Percentiles rank a stretch among this genome's conserved stretches.
phyloP scores from a whole-genome alignment of 1,140 invertebrate genomes.

The Notospermus geniculatus region DNA sequence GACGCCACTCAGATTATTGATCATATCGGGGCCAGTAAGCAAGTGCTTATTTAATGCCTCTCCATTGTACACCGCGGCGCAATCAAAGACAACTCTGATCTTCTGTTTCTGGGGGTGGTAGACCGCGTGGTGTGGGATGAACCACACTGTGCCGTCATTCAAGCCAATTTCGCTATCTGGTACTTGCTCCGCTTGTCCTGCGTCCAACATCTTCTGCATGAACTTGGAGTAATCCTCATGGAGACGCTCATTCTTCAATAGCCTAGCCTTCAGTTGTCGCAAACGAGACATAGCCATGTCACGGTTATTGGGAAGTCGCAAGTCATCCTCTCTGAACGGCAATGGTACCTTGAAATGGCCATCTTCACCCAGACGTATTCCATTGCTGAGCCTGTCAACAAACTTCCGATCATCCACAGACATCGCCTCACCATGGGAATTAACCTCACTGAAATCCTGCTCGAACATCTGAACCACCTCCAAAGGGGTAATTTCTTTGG shows the following conservation, averaged over 20 bases:
- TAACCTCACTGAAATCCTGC: too few species aligned
- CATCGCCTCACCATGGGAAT: too few species aligned
- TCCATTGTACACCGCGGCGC: conserved; percentile 9
- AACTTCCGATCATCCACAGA: too few species aligned
- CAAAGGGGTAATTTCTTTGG: too few species aligned
- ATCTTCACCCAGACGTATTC: too few species aligned
- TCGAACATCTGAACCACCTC: too few species aligned
- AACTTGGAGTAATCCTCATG: background rate
- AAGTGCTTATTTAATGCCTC: conserved; percentile 13
- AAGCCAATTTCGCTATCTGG: background rate
- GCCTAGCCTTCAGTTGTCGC: background rate
- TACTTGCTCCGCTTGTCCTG: conserved; percentile 10
- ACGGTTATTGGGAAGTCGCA: background rate
- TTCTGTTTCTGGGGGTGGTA: conserved; percentile 4
- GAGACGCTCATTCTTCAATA: background rate
- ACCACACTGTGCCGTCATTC: conserved; percentile 1
- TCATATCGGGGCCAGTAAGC: conserved; percentile 11
- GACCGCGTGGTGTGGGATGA: conserved; percentile 11
- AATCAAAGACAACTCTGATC: conserved; percentile 1
- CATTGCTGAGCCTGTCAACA: too few species aligned
- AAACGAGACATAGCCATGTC: background rate
- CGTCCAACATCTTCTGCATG: background rate
- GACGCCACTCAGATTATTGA: background rate
- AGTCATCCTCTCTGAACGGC: background rate
- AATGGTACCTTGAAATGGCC: background rate